Base-by-base conservation (phyloP, 1,140 invertebrate species). In the Aricia agestis region DNA sequence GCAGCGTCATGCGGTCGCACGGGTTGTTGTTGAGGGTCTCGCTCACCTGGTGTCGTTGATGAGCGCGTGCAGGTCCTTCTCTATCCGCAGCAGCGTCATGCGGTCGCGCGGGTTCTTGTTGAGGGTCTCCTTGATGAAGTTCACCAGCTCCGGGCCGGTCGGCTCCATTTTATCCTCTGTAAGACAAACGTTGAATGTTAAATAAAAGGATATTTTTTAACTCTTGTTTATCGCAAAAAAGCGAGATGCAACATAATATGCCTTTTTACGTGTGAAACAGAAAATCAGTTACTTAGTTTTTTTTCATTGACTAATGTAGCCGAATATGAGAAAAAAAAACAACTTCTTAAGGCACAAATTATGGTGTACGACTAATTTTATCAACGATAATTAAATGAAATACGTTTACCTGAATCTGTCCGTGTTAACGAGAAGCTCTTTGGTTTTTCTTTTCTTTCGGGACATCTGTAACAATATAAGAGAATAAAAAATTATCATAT, bases 91-190 rank as follows among this genome's bases (percentile, higher is more conserved):
- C 71, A 99, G 89, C 32, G 97, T 95, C 69, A 95, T 94, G 15
- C 97, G 92, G 90, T 99, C 98, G 81, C 98, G 97, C 5, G 93
- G 94, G 89, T 97, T 98, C 83, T 97, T 96, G 88, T 98, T 98
- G 68, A 99, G 93, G 0, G 97, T 98, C 68, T 97, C 96, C 42
- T 95, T 95, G 69, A 99, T 97, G 86, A 99, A 99, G 67, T 95
- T 94, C 63, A 96, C 94, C 70, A 98, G 89, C 90, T 99, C 97
- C 0, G 79, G 72, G 0, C 82, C 84, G 0, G 82, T 80, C 71
- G 95, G 94, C 74, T 98, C 97, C 32, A 94, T 94, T 86, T 96
- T 97, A 72, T 96, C 97, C 80, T 96, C 95, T 96, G 92, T 19
- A 92, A 89, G 36, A 65, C 11, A 89, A 41, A 65, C 17, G 42